Evolutionary conservation across 2,888 invertebrate genomes (phyloP).

Genomic region (Halocaridina rubra): DNA sequence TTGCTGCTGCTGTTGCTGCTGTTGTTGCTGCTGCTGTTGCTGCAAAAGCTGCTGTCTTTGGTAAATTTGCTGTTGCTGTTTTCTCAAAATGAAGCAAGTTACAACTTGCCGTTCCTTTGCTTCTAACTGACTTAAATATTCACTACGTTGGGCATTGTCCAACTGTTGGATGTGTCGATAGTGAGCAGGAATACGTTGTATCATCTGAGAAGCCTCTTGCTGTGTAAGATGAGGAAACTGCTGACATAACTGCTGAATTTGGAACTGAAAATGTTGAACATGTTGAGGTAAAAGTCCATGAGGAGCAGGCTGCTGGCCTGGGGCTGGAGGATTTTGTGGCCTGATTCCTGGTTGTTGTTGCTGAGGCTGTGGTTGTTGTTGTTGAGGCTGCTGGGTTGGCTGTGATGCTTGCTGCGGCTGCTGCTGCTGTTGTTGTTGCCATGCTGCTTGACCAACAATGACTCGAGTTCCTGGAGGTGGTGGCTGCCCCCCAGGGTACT

Average conservation of each 20-base stretch:
- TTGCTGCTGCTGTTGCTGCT: constrained; percentile 31
- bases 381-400: constrained; percentile 10
- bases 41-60: constrained; percentile 44
- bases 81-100: constrained; percentile 51
- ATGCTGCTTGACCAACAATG: constrained; percentile 37
- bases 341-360: constrained; percentile 33
- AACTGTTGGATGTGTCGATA: constrained; percentile 53
- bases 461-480: constrained; percentile 43
- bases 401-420: constrained; percentile 22
- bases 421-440: constrained; percentile 40
- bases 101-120: constrained; percentile 61
- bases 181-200: constrained; percentile 51
- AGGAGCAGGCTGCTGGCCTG: constrained; percentile 35
- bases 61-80: constrained; percentile 51
- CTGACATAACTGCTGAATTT: constrained; percentile 65
- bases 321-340: constrained; percentile 29
- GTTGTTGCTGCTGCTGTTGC: constrained; percentile 36
- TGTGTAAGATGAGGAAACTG: constrained; percentile 63
- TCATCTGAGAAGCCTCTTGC: constrained; percentile 65
- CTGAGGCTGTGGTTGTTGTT: background rate
- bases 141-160: constrained; percentile 55
- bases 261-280: constrained; percentile 64
- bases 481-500: constrained; percentile 33
- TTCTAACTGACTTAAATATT: constrained; percentile 49
- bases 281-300: constrained; percentile 56